Evolutionary conservation across 2,113 vertebrate species (phyloP).

Genomic region (Paedocypris sp.): DNA sequence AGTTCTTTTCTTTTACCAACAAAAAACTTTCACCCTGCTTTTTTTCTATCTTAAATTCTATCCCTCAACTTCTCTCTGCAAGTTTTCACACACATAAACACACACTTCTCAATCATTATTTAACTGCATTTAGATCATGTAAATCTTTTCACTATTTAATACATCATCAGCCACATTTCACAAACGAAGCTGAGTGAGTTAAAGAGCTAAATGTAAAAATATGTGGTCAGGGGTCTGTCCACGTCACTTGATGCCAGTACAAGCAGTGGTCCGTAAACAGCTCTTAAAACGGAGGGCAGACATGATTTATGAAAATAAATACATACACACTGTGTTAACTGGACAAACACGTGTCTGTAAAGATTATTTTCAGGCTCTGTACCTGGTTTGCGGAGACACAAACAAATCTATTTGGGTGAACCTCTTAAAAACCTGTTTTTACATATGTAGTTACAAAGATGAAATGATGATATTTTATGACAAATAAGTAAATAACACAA

Average conservation of each 20-base stretch:
- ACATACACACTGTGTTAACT: neutral
- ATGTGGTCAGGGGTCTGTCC: neutral
- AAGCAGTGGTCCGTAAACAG: neutral
- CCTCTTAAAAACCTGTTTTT: too few relatives aligned
- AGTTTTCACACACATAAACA: too few relatives aligned
- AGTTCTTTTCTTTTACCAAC: too few relatives aligned
- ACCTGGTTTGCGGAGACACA: neutral
- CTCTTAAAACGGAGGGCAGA: neutral
- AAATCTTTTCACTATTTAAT: too few relatives aligned
- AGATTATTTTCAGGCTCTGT: neutral
- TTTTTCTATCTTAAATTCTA: constrained; percentile 6
- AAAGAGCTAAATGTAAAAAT: neutral
- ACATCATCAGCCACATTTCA: too few relatives aligned
- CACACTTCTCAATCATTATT: too few relatives aligned
- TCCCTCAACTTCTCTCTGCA: constrained; percentile 10
- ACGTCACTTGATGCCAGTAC: neutral
- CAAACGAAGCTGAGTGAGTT: too few relatives aligned
- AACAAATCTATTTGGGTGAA: neutral
- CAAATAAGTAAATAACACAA: too few relatives aligned
- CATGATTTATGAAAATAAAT: neutral
- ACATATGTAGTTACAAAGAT: too few relatives aligned
- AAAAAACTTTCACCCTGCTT: too few relatives aligned
- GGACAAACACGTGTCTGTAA: neutral
- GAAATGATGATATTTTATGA: too few relatives aligned
- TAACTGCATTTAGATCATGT: too few relatives aligned